Evolutionary conservation across 2,113 vertebrate genomes (phyloP), one percentile per base, ranked within the genome.

Genomic region (Caranx ignobilis): DNA sequence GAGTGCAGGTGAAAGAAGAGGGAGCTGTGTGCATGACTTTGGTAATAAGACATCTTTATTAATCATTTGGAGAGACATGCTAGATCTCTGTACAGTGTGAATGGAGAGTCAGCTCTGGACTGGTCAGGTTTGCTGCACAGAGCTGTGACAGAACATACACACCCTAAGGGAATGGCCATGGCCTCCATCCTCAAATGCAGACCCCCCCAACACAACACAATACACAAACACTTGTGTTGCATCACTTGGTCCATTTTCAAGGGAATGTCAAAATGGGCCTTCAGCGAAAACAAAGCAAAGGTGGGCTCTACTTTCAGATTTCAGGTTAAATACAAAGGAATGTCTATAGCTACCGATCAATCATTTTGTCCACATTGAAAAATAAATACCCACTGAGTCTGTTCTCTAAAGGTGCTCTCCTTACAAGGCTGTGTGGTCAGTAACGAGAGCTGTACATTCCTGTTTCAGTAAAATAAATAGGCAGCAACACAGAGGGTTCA

Each of bases 41-140:
- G 94, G 91, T 93, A 94, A 91, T 93, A 94, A 94, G 93, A 95
- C 92, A 92, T 94, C 87, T 95, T 95, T 94, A 95, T 94, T 95
- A 91, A 92, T 94, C 76, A 77, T 93, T 94, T 92, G 84, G 84
- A 94, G 94, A 94, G 91, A 94, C 95, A 95, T 95, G 94, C 94
- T 93, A 85, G 89, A 93, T 93, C 90, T 94, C 92, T 94, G 92
- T 94, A 94, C 93, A 95, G 84, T 92, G 93, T 91, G 86, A 91
- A 93, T 93, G 88, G 78, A 93, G 88, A 89, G 86, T 78, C 85
- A 87, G 82, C 77, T 90, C 85, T 82, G 89, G 85, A 81, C 83
- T 79, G 90, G 79, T 85, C 78, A 78, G 82, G 87, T 79, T 67
- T 67, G 69, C 90, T 81, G 77, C 86, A 82, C 78, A 73, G 71